phyloP scores from a whole-genome alignment of 2,888 invertebrate genomes.

The Ellobium chinense region DNA sequence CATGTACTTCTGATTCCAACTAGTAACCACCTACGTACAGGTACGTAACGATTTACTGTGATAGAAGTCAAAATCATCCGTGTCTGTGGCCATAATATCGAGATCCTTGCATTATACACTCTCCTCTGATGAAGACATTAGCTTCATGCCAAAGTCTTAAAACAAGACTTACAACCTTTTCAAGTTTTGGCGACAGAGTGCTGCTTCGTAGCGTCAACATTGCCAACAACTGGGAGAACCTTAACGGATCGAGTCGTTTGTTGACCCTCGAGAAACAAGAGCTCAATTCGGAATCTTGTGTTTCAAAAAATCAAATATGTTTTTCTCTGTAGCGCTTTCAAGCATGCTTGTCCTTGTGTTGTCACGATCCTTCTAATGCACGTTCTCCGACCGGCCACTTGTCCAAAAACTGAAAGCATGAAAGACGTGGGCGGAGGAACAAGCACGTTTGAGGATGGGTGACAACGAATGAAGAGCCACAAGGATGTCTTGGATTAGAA shows the following conservation, averaged over 20 bases:
- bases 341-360: constrained; percentile 4
- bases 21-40: too few relatives aligned
- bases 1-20: too few relatives aligned
- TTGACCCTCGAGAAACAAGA: constrained; percentile 29
- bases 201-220: constrained; percentile 4
- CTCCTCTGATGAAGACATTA: background rate
- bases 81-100: too few relatives aligned
- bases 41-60: too few relatives aligned
- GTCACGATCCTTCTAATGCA: constrained; percentile 16
- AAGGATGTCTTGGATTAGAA: too few relatives aligned
- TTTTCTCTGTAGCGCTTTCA: constrained; percentile 25
- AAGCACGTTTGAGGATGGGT: background rate
- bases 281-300: constrained; percentile 36
- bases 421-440: background rate
- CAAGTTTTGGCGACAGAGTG: background rate
- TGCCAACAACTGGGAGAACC: background rate
- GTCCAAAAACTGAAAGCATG: background rate
- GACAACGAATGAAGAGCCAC: too few relatives aligned
- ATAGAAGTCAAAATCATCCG: too few relatives aligned
- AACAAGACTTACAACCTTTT: constrained; percentile 3
- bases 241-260: constrained; percentile 4
- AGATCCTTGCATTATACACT: too few relatives aligned
- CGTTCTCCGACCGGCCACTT: background rate
- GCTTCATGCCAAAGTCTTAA: background rate
- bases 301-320: constrained; percentile 38